These are phyloP conservation scores for Mus spicilegus DNA, from an alignment of 2,113 vertebrate genomes.

Conservation along the genomic window DNA sequence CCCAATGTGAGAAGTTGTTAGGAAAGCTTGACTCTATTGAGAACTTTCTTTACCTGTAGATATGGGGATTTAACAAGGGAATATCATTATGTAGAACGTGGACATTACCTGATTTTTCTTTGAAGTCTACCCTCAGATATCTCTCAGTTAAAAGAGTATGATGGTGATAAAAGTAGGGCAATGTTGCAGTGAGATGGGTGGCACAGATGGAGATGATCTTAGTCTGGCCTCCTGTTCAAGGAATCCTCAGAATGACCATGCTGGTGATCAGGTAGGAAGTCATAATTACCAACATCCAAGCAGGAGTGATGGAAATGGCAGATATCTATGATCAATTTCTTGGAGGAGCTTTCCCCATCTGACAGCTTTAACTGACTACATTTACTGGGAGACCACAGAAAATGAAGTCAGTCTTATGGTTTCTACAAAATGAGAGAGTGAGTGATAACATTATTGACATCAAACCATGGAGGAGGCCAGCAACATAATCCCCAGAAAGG, in stretches of 20 bases:
- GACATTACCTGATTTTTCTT: conserved; percentile 31
- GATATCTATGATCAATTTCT: conserved; percentile 63
- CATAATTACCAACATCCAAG: conserved; percentile 11
- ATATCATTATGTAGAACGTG: conserved; percentile 64
- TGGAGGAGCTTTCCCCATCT: conserved; percentile 62
- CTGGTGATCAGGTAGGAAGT: conserved; percentile 60
- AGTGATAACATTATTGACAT: neutral
- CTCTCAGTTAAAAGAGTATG: conserved; percentile 70
- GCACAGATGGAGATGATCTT: conserved; percentile 44
- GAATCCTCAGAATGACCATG: neutral
- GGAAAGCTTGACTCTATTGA: neutral
- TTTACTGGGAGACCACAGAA: conserved; percentile 66
- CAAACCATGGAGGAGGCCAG: conserved; percentile 43
- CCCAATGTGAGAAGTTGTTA: neutral
- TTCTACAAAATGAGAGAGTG: conserved; percentile 48
- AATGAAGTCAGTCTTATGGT: conserved; percentile 64
- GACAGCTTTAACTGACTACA: conserved; percentile 67
- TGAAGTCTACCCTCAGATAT: neutral
- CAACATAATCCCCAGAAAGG: neutral
- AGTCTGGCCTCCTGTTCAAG: neutral
- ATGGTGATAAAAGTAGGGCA: conserved; percentile 69
- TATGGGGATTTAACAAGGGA: neutral
- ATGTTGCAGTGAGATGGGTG: neutral
- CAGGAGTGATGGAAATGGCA: conserved; percentile 57
- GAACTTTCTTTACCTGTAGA: conserved; percentile 14